Evolutionary conservation across 2,113 vertebrate genomes (phyloP).

Genomic region (Melanotaenia duboulayi): DNA sequence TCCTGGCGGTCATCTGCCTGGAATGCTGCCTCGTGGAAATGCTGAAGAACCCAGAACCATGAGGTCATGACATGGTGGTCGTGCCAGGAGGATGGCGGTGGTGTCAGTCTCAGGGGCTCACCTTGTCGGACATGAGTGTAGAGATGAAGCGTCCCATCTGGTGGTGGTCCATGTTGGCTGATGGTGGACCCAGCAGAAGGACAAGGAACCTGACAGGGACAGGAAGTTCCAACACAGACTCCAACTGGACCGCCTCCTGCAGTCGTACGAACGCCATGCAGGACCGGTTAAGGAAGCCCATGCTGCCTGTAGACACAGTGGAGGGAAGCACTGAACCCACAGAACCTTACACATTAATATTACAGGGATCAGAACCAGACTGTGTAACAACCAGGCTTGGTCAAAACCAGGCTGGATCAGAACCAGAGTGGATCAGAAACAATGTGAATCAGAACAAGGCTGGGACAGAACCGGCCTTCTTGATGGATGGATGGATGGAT

Average conservation of each 20-base stretch:
- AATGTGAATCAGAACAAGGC: no score
- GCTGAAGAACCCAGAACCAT: constrained; percentile 70
- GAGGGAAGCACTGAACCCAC: background rate
- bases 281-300: constrained; percentile 92
- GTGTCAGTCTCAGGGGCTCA: constrained; percentile 39
- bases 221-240: constrained; percentile 91
- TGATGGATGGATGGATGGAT: no score
- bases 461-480: no score
- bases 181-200: constrained; percentile 90
- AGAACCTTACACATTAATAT: no score
- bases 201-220: constrained; percentile 94
- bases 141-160: constrained; percentile 94
- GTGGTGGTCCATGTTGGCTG: constrained; percentile 91
- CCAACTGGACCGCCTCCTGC: constrained; percentile 89
- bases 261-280: constrained; percentile 94
- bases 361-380: no score
- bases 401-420: no score
- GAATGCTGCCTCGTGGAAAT: constrained; percentile 91
- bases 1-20: constrained; percentile 90
- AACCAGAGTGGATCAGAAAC: no score
- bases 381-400: no score
- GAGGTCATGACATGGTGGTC: no score
- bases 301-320: constrained; percentile 81
- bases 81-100: no score
- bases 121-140: constrained; percentile 96